Evolutionary conservation across 2,888 invertebrate genomes (phyloP), one percentile per base, ranked within the genome.

Genomic region (Amphimallon solstitiale): DNA sequence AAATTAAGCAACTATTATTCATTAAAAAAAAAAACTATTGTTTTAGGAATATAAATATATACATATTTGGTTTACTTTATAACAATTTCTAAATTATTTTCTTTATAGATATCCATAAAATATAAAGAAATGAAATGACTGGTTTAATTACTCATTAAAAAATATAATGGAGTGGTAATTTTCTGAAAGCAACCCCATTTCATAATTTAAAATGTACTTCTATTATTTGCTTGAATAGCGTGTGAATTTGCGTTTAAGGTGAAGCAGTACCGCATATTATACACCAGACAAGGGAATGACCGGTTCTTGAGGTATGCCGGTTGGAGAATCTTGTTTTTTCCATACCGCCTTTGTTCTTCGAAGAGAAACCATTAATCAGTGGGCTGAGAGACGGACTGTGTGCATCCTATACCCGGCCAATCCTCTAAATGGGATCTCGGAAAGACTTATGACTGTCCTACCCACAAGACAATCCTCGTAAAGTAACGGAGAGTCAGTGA

Each of bases 391-490:
- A 72, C 67, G 68, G 68, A 56, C 69, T 67, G 65, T 68, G 63
- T 65, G 59, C 51, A 51, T 29, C 29, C 56, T 59, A 59, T 63
- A 63, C 70, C 65, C 68, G 54, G 63, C 77, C 77, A 76, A 76
- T 75, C 75, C 75, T 73, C 71, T 72, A 71, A 73, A 74, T 78
- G 76, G 75, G 74, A 68, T 73, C 70, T 67, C 23, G 43, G 43
- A 59, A 73, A 77, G 78, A 78, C 77, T 77, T 76, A 78, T 77
- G 77, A 73, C 72, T 73, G 74, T 71, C 75, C 74, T 65, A 74
- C 77, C 77, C 75, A 77, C 56, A 43, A 35, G 34, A 45, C 56
- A 59, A 43, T 34, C 43, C 73, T 75, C 77, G 70, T 75, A 75
- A 77, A 74, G 72, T 75, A 76, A 71, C 56, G 66, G 68, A 74